phyloP scores from a whole-genome alignment of 1,140 invertebrate species.

The Listronotus bonariensis region DNA sequence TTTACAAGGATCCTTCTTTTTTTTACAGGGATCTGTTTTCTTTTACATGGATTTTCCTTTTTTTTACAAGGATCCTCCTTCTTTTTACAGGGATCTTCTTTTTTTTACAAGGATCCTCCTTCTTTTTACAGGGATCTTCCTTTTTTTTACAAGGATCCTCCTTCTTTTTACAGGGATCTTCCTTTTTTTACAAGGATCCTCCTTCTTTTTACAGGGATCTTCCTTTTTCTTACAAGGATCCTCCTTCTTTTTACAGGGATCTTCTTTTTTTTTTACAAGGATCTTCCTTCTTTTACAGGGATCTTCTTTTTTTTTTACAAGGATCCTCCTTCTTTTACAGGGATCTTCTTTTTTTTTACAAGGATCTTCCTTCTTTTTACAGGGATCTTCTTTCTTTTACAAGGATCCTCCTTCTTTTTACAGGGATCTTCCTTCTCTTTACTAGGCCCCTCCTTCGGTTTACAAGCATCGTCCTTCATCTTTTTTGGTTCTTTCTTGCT shows the following conservation, averaged over 20 bases:
- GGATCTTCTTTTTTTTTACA: constrained; percentile 23
- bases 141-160: constrained; percentile 6
- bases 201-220: constrained; percentile 17
- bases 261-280: constrained; percentile 12
- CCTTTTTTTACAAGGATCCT: constrained; percentile 22
- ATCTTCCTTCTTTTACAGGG: constrained; percentile 4
- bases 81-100: constrained; percentile 1
- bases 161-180: constrained; percentile 5
- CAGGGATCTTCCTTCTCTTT: too few relatives aligned
- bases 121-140: constrained; percentile 23
- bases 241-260: constrained; percentile 8
- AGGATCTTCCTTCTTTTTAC: constrained; percentile 14
- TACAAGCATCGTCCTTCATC: constrained; percentile 3
- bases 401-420: not conserved
- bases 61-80: constrained; percentile 26
- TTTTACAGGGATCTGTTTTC: constrained; percentile 23
- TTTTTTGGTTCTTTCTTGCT: not conserved
- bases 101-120: too few relatives aligned
- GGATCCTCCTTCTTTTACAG: constrained; percentile 11
- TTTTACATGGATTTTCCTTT: not conserved
- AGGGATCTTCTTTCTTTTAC: not conserved
- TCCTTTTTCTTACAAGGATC: constrained; percentile 18
- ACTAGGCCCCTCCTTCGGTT: not conserved
- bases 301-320: not conserved
- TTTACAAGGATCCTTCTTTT: too few relatives aligned